Conservation (phyloP, 2,113 vertebrate genomes). For the Lasiurus borealis region DNA sequence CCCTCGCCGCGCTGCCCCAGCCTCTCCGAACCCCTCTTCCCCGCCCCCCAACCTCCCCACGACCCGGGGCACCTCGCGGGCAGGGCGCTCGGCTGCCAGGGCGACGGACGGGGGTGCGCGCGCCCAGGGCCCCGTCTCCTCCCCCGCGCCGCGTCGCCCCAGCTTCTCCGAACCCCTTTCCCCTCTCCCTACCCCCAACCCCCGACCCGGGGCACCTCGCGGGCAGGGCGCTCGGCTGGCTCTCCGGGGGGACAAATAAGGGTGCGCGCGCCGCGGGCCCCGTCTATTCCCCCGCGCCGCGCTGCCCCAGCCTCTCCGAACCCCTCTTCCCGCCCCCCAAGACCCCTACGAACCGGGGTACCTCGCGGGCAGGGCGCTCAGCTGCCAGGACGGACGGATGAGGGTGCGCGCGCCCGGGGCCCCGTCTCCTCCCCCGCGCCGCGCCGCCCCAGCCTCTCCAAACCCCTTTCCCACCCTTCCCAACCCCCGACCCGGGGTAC, state of each 20-base stretch:
- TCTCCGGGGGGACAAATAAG: too few species aligned
- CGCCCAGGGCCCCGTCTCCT: neutral
- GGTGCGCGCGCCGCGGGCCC: neutral
- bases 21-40: neutral
- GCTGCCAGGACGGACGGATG: too few species aligned
- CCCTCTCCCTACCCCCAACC: too few species aligned
- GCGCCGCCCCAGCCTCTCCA: neutral
- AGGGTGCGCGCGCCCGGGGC: neutral
- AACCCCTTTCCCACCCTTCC: neutral
- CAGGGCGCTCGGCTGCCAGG: too few species aligned
- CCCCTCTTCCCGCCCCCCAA: too few species aligned
- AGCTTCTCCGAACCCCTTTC: too few species aligned
- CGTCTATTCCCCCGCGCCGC: neutral
- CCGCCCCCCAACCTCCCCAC: too few species aligned
- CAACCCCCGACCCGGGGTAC: neutral
- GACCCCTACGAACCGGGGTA: neutral
- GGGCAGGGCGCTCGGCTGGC: too few species aligned
- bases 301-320: neutral
- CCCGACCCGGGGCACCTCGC: too few species aligned
- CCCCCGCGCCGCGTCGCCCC: neutral
- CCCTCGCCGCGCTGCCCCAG: neutral
- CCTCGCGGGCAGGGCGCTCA: neutral
- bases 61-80: conserved; percentile 23
- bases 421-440: neutral
- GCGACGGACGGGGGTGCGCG: neutral